Evolutionary conservation across 2,797 vertebrate species (phyloP).

Genomic region (Tiaroga cobitis): DNA sequence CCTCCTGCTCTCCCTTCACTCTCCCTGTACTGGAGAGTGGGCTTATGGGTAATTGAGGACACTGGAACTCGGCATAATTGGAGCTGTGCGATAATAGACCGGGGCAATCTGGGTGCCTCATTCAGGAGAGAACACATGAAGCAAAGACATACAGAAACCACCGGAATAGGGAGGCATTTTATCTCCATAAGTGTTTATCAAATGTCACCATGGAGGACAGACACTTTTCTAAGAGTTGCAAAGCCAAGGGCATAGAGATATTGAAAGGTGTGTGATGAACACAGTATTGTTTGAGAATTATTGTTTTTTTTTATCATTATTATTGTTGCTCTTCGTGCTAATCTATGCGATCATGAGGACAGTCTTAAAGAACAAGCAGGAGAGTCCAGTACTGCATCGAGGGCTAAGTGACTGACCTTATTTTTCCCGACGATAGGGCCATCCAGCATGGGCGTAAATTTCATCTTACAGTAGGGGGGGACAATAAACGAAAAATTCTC

Average conservation of each 20-base stretch:
- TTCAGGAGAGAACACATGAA: background rate
- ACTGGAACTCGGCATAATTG: slow-evolving; percentile 53
- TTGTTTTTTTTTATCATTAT: background rate
- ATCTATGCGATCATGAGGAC: too few species aligned
- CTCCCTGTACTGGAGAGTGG: slow-evolving; percentile 33
- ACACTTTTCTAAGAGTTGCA: background rate
- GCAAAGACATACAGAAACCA: slow-evolving; percentile 1
- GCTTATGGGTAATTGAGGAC: slow-evolving; percentile 56
- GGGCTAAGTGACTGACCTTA: too few species aligned
- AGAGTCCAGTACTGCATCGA: too few species aligned
- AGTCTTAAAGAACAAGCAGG: too few species aligned
- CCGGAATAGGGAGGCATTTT: background rate
- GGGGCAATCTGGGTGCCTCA: slow-evolving; percentile 1
- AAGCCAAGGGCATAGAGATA: background rate
- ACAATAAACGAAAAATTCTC: too few species aligned
- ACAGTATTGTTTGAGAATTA: background rate
- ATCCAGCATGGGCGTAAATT: too few species aligned
- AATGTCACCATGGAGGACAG: background rate
- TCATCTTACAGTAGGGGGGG: too few species aligned
- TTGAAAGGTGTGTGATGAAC: background rate
- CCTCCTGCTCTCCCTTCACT: slow-evolving; percentile 34
- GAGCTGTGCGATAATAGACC: slow-evolving; percentile 44
- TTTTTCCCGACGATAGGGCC: too few species aligned
- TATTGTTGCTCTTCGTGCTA: too few species aligned
- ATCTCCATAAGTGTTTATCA: background rate